Evolutionary conservation across 2,797 vertebrate species (phyloP).

Genomic region (Bovichtus variegatus): DNA sequence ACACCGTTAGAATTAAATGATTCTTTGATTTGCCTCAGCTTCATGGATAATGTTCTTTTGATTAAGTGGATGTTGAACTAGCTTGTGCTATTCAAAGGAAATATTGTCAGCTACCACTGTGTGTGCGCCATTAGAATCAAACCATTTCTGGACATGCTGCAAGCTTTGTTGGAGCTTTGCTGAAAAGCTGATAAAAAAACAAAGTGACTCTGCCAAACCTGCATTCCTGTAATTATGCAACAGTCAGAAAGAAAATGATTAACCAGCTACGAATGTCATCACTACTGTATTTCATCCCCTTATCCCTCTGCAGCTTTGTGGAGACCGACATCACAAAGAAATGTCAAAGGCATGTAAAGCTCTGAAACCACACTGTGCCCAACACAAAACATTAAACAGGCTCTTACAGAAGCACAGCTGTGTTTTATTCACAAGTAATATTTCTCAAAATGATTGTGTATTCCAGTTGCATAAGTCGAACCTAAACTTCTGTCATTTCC

Average conservation of each 20-base stretch:
- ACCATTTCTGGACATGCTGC: conserved; percentile 9
- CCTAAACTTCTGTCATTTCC: conserved; percentile 33
- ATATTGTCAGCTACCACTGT: not conserved
- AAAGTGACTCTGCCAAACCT: not conserved
- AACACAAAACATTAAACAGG: conserved; percentile 6
- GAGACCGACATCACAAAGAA: conserved; percentile 19
- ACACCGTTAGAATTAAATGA: not conserved
- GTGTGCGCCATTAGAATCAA: not conserved
- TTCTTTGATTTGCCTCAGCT: not conserved
- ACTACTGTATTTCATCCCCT: not conserved
- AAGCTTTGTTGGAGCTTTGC: conserved; percentile 9
- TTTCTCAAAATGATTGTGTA: conserved; percentile 20
- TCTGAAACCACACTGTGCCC: conserved; percentile 6
- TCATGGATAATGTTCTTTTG: not conserved
- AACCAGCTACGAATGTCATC: conserved; percentile 9
- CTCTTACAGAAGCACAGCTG: not conserved
- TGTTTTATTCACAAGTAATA: conserved; percentile 1
- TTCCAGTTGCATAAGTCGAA: not conserved
- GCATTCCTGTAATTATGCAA: conserved; percentile 22
- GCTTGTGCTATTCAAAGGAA: not conserved
- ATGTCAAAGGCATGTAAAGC: not conserved
- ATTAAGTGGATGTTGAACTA: not conserved
- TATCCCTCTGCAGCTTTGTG: conserved; percentile 3
- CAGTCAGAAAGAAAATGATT: not conserved
- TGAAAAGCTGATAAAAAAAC: conserved; percentile 22